Evolutionary conservation across 2,113 vertebrate genomes (phyloP), one percentile per base, ranked within the genome.

Genomic region (Chlamydotis undulata): DNA sequence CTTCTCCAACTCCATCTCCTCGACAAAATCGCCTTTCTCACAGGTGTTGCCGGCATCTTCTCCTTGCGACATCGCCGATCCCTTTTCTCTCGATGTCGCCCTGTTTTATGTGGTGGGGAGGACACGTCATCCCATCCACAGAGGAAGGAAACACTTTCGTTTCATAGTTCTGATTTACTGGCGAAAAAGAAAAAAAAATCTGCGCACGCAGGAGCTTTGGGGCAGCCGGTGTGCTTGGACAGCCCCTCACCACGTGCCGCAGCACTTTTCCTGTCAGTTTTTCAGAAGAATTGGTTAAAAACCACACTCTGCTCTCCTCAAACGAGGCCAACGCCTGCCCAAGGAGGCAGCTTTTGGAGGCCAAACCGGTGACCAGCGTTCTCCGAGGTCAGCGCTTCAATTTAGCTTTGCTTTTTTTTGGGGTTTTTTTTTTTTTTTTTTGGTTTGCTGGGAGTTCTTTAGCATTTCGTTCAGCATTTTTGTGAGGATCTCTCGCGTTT

Each of bases 341-440:
- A 0, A 10, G 19, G 14, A 28, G 19, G 19, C 1, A 3, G 17
- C 3, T 37, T 57, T 18, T 31, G 31, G 28, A 22, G 7, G 8
- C 43, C 7, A 2, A 81, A 64, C 64, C 1, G 1, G 31, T 2
- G 1, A 63, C 12, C 2, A 2, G 19, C 2, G 1, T 41, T 33
- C 50, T 49, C 50, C 2, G 3, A 57, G 2, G 43, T 3, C 3
- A 33, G n/a, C 41, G 7, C 28, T 9, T 26, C 39, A 19, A 63
- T 21, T 24, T 3, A 4, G 5, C 26, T 18, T 35, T 15, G 26
- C 14, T 14, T 18, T 12, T 47, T 24, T 26, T 14, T 14, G 14
- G 37, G 39, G 39, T 39, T 41, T 41, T 14, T 33, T 19, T 14
- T 18, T 12, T 47, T 24, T 26, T 12, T 14, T 17, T 9, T 47